Evolutionary conservation across 2,888 invertebrate species (phyloP).

Genomic region (Amblyjoppa proteus): DNA sequence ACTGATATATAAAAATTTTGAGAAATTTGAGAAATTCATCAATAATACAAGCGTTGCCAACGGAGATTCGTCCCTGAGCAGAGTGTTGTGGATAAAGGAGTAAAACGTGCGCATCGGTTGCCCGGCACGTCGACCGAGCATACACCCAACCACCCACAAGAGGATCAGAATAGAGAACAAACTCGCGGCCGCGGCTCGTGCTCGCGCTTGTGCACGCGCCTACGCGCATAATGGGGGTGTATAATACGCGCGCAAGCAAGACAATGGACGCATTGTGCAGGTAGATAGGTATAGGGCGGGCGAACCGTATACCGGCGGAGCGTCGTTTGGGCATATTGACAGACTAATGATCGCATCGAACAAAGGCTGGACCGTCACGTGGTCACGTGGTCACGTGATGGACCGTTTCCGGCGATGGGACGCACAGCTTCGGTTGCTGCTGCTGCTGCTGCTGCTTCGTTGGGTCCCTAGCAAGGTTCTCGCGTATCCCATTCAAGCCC

Average conservation of each 20-base stretch:
- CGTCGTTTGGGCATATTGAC: constrained; percentile 85
- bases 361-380: constrained; percentile 84
- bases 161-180: constrained; percentile 59
- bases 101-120: constrained; percentile 50
- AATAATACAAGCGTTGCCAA: constrained; percentile 6
- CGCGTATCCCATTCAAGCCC: constrained; percentile 71
- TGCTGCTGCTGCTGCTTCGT: constrained; percentile 24
- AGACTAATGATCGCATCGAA: constrained; percentile 84
- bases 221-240: constrained; percentile 83
- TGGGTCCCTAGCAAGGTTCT: constrained; percentile 46
- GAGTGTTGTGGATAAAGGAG: constrained; percentile 28
- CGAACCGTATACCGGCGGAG: constrained; percentile 76
- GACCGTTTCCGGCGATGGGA: constrained; percentile 83
- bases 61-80: constrained; percentile 29
- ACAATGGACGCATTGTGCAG: constrained; percentile 84
- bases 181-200: constrained; percentile 64
- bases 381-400: constrained; percentile 84
- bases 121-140: constrained; percentile 57
- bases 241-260: constrained; percentile 83
- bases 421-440: constrained; percentile 72
- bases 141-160: constrained; percentile 59
- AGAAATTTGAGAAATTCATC: background rate
- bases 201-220: constrained; percentile 80
- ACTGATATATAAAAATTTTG: background rate
- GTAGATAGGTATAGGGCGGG: constrained; percentile 78